Conservation (phyloP, 30 jellyfish, hydroid and myxozoan genomes). For the Hydra vulgaris region DNA sequence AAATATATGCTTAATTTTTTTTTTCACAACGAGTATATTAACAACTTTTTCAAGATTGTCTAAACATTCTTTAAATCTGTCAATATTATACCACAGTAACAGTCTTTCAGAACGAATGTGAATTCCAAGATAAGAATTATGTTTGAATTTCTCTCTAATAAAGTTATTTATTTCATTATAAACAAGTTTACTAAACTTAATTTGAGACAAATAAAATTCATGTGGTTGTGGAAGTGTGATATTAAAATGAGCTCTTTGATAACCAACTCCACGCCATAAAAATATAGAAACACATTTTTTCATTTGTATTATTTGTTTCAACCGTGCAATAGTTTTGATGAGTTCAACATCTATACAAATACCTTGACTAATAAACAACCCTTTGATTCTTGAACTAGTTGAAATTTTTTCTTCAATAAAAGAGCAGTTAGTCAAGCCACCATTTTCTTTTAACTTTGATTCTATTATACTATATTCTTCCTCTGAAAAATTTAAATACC, state of each 20-base stretch:
- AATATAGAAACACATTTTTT: constrained; percentile 60
- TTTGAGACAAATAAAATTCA: constrained; percentile 25
- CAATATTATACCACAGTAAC: constrained; percentile 60
- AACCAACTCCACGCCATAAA: constrained; percentile 95
- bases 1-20: constrained; percentile 33
- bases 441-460: constrained; percentile 12
- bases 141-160: constrained; percentile 10
- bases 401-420: constrained; percentile 43
- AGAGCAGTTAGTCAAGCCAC: constrained; percentile 71
- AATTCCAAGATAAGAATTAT: constrained; percentile 47
- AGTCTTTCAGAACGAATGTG: constrained; percentile 92
- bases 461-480: constrained; percentile 22
- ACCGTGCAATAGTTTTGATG: constrained; percentile 19
- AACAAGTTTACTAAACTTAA: constrained; percentile 51
- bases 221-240: constrained; percentile 31
- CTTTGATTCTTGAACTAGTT: constrained; percentile 37
- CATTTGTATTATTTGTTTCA: constrained; percentile 29
- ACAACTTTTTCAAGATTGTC: constrained; percentile 38
- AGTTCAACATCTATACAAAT: constrained; percentile 76
- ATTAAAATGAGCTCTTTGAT: constrained; percentile 64
- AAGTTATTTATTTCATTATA: constrained; percentile 47
- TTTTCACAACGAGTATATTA: constrained; percentile 3
- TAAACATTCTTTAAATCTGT: constrained; percentile 53
- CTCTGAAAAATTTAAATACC: constrained; percentile 34
- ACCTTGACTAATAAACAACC: constrained; percentile 42